Evolutionary conservation across 2,797 vertebrate genomes (phyloP).

Genomic region (Holocentrus rufus): DNA sequence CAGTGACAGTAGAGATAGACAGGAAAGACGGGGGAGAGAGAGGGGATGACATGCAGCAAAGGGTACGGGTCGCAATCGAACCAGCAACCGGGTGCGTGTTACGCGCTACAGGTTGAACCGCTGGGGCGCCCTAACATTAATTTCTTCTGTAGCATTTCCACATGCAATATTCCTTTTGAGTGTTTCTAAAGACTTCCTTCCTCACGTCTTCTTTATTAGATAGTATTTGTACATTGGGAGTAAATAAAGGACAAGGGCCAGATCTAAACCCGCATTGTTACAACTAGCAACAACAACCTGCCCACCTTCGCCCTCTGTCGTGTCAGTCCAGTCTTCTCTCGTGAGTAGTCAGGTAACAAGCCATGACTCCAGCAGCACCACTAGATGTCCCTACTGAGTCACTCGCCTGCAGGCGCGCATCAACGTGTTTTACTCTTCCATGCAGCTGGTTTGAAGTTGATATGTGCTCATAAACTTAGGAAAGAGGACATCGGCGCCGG

Average conservation of each 20-base stretch:
- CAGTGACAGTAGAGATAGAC: too few relatives aligned
- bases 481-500: neutral
- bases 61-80: too few relatives aligned
- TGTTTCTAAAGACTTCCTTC: neutral
- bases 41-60: too few relatives aligned
- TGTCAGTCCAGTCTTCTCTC: neutral
- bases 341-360: neutral
- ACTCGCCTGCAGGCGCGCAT: neutral
- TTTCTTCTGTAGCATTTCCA: neutral
- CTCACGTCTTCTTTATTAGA: neutral
- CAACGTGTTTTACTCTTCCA: neutral
- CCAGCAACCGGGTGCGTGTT: too few relatives aligned
- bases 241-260: neutral
- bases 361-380: slow-evolving; percentile 17
- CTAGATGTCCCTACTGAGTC: slow-evolving; percentile 40
- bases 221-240: neutral
- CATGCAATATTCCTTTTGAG: neutral
- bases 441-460: neutral
- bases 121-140: too few relatives aligned
- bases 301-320: neutral
- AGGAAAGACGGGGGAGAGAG: too few relatives aligned
- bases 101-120: too few relatives aligned
- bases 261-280: neutral
- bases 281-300: neutral
- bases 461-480: neutral